A percentile compares a stretch with the other conserved stretches of the same genome.
Conservation (phyloP, 2,888 invertebrate species). For the Neelides folsomi region DNA sequence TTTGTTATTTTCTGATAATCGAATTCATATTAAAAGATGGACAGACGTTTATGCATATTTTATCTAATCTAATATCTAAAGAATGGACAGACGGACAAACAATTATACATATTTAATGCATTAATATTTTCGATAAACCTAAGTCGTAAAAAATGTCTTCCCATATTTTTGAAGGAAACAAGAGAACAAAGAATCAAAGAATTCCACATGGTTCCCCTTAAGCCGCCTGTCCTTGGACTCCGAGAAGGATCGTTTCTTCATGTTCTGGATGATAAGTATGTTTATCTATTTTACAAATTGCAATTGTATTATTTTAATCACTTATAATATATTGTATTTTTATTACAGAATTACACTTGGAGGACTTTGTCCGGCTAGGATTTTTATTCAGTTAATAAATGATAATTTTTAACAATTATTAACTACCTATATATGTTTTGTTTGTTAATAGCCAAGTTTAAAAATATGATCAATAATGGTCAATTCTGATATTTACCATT, state of each 20-base stretch:
- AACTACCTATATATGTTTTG: too few relatives aligned
- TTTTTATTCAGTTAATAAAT: constrained; percentile 52
- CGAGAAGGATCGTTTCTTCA: constrained; percentile 56
- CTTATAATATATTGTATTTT: too few relatives aligned
- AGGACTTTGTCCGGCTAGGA: constrained; percentile 50
- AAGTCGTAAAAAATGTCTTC: too few relatives aligned
- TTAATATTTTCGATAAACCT: background rate
- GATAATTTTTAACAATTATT: too few relatives aligned
- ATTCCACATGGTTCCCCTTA: constrained; percentile 48
- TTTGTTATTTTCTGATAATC: background rate
- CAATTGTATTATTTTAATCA: too few relatives aligned
- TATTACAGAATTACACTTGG: constrained; percentile 41
- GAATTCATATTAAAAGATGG: background rate
- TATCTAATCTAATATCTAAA: background rate
- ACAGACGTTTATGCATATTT: background rate
- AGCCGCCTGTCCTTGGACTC: constrained; percentile 53
- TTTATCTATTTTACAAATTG: too few relatives aligned
- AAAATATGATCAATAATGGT: too few relatives aligned
- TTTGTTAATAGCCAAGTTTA: too few relatives aligned
- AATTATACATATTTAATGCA: background rate
- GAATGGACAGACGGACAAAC: background rate
- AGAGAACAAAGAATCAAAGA: constrained; percentile 58
- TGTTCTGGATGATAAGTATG: constrained; percentile 45
- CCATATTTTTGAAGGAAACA: constrained; percentile 51
- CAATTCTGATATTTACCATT: constrained; percentile 36